phyloP scores from a whole-genome alignment of 2,888 invertebrate species.

The Lypha dubia region DNA sequence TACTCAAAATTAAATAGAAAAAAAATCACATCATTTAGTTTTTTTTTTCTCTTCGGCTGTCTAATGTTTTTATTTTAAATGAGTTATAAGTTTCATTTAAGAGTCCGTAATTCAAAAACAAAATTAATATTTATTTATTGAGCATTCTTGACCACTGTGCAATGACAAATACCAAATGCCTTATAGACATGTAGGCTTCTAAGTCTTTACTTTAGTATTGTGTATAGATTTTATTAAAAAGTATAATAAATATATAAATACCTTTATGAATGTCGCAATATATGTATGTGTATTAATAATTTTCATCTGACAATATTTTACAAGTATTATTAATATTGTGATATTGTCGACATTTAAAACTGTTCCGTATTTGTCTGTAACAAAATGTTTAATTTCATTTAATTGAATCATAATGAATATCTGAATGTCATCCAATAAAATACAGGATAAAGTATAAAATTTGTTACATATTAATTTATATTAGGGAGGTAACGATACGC shows the following conservation, averaged over 20 bases:
- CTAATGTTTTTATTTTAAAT: too few species aligned
- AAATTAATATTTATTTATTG: background rate
- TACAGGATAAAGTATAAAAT: constrained; percentile 46
- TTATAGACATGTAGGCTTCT: constrained; percentile 28
- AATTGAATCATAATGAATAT: constrained; percentile 19
- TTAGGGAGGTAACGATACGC: too few species aligned
- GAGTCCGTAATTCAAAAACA: too few species aligned
- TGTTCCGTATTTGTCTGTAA: constrained; percentile 62
- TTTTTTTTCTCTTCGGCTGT: too few species aligned
- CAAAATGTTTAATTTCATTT: constrained; percentile 47
- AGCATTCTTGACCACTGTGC: constrained; percentile 10
- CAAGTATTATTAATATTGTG: constrained; percentile 3
- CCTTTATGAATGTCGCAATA: background rate
- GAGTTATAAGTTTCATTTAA: too few species aligned
- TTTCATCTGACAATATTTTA: background rate
- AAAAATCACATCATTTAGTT: too few species aligned
- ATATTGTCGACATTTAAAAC: constrained; percentile 41
- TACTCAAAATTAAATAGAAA: too few species aligned
- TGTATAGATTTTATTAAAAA: background rate
- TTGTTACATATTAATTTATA: too few species aligned
- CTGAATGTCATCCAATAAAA: background rate
- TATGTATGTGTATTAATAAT: constrained; percentile 26
- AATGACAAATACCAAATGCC: background rate
- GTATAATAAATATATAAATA: background rate
- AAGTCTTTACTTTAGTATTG: background rate